Conservation (phyloP, 2,888 invertebrate species). For the Platycheirus albimanus region DNA sequence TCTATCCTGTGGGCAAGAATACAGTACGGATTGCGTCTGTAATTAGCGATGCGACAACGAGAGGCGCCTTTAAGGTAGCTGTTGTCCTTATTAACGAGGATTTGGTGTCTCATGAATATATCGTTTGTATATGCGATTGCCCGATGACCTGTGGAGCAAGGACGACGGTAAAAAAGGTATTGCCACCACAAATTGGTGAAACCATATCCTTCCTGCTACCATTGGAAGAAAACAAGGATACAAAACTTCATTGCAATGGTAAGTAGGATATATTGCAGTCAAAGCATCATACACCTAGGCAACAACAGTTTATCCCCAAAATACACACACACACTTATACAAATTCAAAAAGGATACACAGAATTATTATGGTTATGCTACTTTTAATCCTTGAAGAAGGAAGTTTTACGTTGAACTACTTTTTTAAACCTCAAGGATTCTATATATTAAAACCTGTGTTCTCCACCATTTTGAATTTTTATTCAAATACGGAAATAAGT, state of each 20-base stretch:
- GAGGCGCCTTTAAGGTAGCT: slow-evolving; percentile 77
- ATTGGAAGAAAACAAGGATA: slow-evolving; percentile 74
- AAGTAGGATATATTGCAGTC: slow-evolving; percentile 42
- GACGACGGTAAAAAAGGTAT: slow-evolving; percentile 75
- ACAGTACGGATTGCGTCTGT: slow-evolving; percentile 77
- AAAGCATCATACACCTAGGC: neutral
- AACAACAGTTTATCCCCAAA: too few relatives aligned
- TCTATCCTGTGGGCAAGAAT: slow-evolving; percentile 68
- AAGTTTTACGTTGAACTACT: slow-evolving; percentile 46
- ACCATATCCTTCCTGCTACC: slow-evolving; percentile 78
- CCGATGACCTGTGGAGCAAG: slow-evolving; percentile 74
- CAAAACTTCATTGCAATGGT: slow-evolving; percentile 77
- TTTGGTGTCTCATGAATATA: slow-evolving; percentile 74
- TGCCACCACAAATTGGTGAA: slow-evolving; percentile 77
- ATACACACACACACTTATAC: neutral
- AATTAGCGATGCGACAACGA: slow-evolving; percentile 79
- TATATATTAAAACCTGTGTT: slow-evolving; percentile 1
- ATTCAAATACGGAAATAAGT: slow-evolving; percentile 9
- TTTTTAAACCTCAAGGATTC: slow-evolving; percentile 31
- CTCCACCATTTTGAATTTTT: slow-evolving; percentile 39
- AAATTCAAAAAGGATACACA: neutral
- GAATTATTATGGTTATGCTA: slow-evolving; percentile 30
- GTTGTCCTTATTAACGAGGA: slow-evolving; percentile 78
- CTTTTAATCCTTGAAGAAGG: slow-evolving; percentile 45
- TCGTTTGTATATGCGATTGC: slow-evolving; percentile 77